phyloP scores from a whole-genome alignment of 2,888 invertebrate genomes.

The Acanthosepion pharaonis region DNA sequence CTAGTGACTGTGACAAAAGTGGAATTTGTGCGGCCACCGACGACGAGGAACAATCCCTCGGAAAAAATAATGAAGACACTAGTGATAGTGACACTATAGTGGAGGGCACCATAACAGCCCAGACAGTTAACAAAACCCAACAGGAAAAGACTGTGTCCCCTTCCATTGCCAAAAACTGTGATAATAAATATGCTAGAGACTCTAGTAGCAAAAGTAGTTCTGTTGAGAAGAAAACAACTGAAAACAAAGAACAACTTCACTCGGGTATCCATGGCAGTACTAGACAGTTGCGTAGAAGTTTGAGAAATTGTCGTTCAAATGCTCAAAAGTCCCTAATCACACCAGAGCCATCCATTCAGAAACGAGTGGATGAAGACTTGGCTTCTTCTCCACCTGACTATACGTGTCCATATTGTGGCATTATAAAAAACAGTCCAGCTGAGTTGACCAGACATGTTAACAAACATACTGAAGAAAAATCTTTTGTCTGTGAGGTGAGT shows the following conservation, averaged over 20 bases:
- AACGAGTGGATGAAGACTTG: constrained; percentile 41
- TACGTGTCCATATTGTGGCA: constrained; percentile 70
- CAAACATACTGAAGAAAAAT: constrained; percentile 71
- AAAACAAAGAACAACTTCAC: neutral
- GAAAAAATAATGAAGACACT: constrained; percentile 44
- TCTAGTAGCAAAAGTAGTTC: constrained; percentile 13
- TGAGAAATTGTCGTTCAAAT: constrained; percentile 42
- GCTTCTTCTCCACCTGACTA: constrained; percentile 50
- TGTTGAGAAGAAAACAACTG: constrained; percentile 34
- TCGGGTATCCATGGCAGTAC: constrained; percentile 25
- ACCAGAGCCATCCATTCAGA: constrained; percentile 2
- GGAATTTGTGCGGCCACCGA: neutral
- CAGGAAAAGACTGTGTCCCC: constrained; percentile 3
- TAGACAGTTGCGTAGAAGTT: constrained; percentile 38
- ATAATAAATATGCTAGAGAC: constrained; percentile 36
- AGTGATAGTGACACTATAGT: constrained; percentile 45
- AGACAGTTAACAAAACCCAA: constrained; percentile 23
- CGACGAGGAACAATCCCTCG: constrained; percentile 44
- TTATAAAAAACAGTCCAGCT: constrained; percentile 68
- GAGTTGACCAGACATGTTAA: constrained; percentile 69
- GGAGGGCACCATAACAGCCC: constrained; percentile 34
- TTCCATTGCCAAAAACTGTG: constrained; percentile 44
- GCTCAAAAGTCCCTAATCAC: constrained; percentile 40
- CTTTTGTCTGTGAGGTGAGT: constrained; percentile 67
- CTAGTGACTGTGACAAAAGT: constrained; percentile 38